A percentile compares a stretch with the other conserved stretches of the same genome.
Evolutionary conservation across 2,113 vertebrate species (phyloP).

Genomic region (Calyptommatus sinebrachiatus): DNA sequence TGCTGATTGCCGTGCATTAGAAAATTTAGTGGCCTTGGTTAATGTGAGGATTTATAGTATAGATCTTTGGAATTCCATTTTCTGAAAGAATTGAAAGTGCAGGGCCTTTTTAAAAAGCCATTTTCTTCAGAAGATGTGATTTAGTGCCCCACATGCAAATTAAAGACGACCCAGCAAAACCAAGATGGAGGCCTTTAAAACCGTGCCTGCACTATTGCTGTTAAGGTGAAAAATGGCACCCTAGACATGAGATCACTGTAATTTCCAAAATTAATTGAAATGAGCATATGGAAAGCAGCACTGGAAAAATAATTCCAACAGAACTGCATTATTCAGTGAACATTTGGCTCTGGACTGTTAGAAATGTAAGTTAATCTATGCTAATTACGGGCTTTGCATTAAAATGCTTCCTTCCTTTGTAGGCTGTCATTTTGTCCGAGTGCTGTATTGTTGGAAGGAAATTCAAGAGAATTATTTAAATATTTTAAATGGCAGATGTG

Average conservation of each 20-base stretch:
- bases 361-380: not conserved
- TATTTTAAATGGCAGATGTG: conserved; percentile 58
- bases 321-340: conserved; percentile 30
- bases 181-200: conserved; percentile 18
- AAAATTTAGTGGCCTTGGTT: not conserved
- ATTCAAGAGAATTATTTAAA: conserved; percentile 46
- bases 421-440: not conserved
- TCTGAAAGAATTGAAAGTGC: not conserved
- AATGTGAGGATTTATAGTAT: not conserved
- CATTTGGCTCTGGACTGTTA: conserved; percentile 34
- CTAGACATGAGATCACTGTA: not conserved
- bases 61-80: not conserved
- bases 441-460: conserved; percentile 39
- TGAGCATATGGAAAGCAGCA: not conserved
- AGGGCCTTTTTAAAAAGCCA: conserved; percentile 3
- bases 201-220: not conserved
- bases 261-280: conserved; percentile 7
- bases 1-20: not conserved
- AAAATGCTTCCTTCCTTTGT: conserved; percentile 35
- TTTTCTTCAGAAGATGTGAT: not conserved
- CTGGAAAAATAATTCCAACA: conserved; percentile 18
- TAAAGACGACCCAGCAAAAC: not conserved
- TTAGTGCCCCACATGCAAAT: not conserved
- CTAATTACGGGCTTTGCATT: conserved; percentile 28
- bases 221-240: not conserved